These are phyloP conservation scores for Parazoanthus atlanticus DNA, from an alignment of 92 coral and sea anemone species.

Conservation along the genomic window DNA sequence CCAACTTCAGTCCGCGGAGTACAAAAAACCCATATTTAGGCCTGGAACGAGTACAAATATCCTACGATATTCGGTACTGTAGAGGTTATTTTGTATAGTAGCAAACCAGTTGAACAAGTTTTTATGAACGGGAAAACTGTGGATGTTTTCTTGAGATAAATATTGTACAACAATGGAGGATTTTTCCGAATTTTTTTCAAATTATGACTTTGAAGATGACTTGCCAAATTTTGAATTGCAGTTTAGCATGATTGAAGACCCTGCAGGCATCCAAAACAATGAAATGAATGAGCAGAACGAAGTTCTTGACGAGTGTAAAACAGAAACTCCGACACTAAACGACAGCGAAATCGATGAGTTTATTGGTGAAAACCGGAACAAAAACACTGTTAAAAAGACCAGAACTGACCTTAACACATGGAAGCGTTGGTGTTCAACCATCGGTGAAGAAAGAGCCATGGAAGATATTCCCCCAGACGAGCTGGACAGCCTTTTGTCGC, in stretches of 20 bases:
- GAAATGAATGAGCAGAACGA: slow-evolving; percentile 13
- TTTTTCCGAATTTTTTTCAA: too few species aligned
- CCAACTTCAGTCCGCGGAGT: too few species aligned
- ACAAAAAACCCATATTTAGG: too few species aligned
- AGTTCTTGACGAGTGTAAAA: background rate
- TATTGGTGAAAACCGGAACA: slow-evolving; percentile 4
- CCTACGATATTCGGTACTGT: too few species aligned
- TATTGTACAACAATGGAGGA: too few species aligned
- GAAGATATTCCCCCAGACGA: slow-evolving; percentile 1
- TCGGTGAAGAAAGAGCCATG: background rate
- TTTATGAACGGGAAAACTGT: too few species aligned
- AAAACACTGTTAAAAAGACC: background rate
- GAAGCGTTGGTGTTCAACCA: slow-evolving; percentile 15
- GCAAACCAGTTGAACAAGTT: too few species aligned
- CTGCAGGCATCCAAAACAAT: background rate
- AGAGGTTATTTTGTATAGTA: too few species aligned
- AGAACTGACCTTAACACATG: slow-evolving; percentile 13
- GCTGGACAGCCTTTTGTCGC: slow-evolving; percentile 21
- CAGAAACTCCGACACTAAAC: background rate
- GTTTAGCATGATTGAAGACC: background rate
- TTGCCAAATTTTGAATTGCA: too few species aligned
- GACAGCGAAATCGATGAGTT: background rate
- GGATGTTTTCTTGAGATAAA: too few species aligned
- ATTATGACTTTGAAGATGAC: too few species aligned
- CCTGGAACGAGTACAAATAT: too few species aligned